These are phyloP conservation scores for Prunella strophiata DNA, from an alignment of 2,797 vertebrate species.

Conservation along the genomic window DNA sequence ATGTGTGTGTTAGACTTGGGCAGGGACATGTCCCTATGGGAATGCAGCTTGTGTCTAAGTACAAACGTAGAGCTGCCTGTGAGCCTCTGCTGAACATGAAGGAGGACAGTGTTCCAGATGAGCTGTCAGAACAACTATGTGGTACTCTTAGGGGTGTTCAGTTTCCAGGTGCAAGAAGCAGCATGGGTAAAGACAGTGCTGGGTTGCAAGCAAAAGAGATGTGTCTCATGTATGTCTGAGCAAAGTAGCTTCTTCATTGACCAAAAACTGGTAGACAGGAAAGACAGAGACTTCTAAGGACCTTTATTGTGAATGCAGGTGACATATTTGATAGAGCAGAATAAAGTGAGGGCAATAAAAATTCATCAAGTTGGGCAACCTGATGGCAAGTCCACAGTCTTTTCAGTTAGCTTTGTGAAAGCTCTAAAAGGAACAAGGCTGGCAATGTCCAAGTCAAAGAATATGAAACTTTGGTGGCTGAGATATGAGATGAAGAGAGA, in stretches of 20 bases:
- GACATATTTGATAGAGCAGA: not conserved
- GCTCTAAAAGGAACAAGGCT: not conserved
- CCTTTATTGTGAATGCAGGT: not conserved
- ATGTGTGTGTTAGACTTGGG: rapidly evolving
- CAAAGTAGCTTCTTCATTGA: not conserved
- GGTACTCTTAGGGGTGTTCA: not conserved
- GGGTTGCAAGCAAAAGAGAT: not conserved
- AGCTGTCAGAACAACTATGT: not conserved
- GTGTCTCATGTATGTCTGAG: not conserved
- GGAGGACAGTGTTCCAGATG: not conserved
- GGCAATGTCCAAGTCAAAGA: not conserved
- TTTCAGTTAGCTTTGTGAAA: not conserved
- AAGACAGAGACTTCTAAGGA: not conserved
- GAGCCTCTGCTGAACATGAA: not conserved
- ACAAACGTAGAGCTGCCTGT: not conserved
- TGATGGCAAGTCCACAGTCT: not conserved
- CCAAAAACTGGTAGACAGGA: not conserved
- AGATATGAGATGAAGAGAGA: not conserved
- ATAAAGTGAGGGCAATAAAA: not conserved
- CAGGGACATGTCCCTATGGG: rapidly evolving
- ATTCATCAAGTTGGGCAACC: not conserved
- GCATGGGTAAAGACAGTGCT: not conserved
- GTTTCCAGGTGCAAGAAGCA: not conserved
- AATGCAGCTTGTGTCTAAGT: not conserved
- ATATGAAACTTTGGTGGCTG: not conserved